Conservation (phyloP, 2,888 invertebrate genomes). For the Xestia ashworthii region DNA sequence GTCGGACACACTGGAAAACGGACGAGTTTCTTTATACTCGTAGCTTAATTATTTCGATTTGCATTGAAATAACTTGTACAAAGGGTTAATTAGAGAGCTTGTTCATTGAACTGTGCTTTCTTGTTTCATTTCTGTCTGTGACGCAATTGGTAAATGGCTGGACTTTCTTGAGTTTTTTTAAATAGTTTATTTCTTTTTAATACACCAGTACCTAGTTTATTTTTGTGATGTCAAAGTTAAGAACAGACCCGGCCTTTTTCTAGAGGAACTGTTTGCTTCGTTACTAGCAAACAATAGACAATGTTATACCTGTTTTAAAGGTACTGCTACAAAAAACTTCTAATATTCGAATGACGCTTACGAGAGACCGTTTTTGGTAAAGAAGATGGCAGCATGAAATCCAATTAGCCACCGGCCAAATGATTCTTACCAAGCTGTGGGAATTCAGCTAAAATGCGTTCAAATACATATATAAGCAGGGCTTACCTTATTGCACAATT, state of each 20-base stretch:
- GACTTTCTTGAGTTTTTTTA: neutral
- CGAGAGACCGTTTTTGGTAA: too few species aligned
- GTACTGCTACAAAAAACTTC: too few species aligned
- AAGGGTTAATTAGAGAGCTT: conserved; percentile 37
- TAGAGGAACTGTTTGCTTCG: too few species aligned
- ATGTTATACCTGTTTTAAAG: too few species aligned
- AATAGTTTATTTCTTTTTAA: neutral
- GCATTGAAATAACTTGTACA: conserved; percentile 36
- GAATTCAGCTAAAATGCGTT: neutral
- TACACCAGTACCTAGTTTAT: neutral
- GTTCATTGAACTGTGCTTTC: conserved; percentile 7
- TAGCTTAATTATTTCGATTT: conserved; percentile 45
- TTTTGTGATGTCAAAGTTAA: neutral
- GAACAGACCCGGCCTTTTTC: neutral
- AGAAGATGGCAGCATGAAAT: neutral
- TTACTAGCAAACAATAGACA: too few species aligned
- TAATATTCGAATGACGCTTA: too few species aligned
- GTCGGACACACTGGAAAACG: conserved; percentile 38
- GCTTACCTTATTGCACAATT: too few species aligned
- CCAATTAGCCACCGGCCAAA: neutral
- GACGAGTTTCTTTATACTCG: conserved; percentile 53
- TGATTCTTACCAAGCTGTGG: neutral
- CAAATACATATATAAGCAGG: neutral
- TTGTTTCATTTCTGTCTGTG: conserved; percentile 3
- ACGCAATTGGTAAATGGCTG: neutral